Evolutionary conservation across 2,113 vertebrate genomes (phyloP), one percentile per base, ranked within the genome.

Genomic region (Pao palembangensis): DNA sequence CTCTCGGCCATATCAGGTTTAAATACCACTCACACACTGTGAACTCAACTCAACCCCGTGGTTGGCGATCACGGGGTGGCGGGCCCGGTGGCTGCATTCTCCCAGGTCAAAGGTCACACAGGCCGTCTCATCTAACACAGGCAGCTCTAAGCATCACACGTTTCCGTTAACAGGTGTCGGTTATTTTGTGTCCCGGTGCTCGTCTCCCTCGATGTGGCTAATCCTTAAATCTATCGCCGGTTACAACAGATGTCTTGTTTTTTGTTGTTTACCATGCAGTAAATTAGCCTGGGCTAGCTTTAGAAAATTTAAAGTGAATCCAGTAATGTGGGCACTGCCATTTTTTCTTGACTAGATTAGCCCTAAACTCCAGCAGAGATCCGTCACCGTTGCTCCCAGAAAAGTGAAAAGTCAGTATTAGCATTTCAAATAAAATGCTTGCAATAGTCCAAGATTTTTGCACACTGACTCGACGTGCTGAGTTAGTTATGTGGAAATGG

Each of bases 151-250:
- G 67, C 63, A 47, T 48, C 58, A 51, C 38, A 48, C 12, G 51
- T 81, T 81, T 81, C 79, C 67, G 78, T 81, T 73, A 78, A 76
- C 82, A 84, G 76, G 81, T 81, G 76, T 80, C 74, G 54, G 67
- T 63, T 80, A 55, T 79, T 76, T 73, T 41, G 31, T 81, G 78
- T 66, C 34, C 25, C 15, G 12, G 19, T 34, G 64, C 28, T 63
- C 34, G 67, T 83, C 65, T 79, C 63, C 71, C 63, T 57, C 41
- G 44, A 70, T 57, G 52, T 63, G 1, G 6, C 34, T 63, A 58
- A 76, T 80, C 74, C 51, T 31, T 19, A 64, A 52, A 61, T 67
- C 47, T n/a, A 25, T 51, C 43, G 19, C 31, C 38, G 31, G 65
- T 49, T 64, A 70, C 62, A 76, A 47, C 47, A 8, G 28, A 48